phyloP scores from a whole-genome alignment of 2,888 invertebrate species.

The Heliconius ethilla region DNA sequence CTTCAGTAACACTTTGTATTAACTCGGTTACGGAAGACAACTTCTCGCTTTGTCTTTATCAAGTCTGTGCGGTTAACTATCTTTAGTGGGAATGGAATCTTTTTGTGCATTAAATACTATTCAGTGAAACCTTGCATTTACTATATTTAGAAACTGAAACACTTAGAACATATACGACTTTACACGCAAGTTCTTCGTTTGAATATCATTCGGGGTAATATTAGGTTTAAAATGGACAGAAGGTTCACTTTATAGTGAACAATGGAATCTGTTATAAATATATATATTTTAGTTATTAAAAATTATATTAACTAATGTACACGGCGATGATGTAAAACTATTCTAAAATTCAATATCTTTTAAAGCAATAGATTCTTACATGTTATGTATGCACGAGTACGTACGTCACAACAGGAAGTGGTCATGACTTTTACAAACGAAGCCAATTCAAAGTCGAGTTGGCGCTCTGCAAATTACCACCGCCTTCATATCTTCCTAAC shows the following conservation, averaged over 20 bases:
- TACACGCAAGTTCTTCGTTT: background rate
- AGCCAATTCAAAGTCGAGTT: constrained; percentile 54
- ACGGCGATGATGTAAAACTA: background rate
- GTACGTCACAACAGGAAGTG: constrained; percentile 29
- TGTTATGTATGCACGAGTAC: background rate
- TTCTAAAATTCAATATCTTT: constrained; percentile 6
- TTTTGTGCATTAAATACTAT: background rate
- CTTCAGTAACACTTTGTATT: constrained; percentile 8
- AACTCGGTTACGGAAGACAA: constrained; percentile 5
- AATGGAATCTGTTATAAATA: too few species aligned
- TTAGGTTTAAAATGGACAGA: background rate
- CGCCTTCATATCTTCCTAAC: constrained; percentile 36
- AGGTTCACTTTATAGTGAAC: too few species aligned
- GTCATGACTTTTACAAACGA: constrained; percentile 60
- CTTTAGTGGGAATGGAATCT: background rate
- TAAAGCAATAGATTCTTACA: constrained; percentile 6
- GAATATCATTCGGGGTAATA: background rate
- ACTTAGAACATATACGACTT: too few species aligned
- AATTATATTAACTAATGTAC: background rate
- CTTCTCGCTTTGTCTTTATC: constrained; percentile 13
- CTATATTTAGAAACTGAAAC: background rate
- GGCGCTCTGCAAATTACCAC: constrained; percentile 39
- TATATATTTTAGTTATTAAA: too few species aligned
- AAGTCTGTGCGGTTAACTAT: constrained; percentile 6
- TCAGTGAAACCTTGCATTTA: background rate